Conservation (phyloP, 1,140 invertebrate genomes). For the Drosophila asahinai region DNA sequence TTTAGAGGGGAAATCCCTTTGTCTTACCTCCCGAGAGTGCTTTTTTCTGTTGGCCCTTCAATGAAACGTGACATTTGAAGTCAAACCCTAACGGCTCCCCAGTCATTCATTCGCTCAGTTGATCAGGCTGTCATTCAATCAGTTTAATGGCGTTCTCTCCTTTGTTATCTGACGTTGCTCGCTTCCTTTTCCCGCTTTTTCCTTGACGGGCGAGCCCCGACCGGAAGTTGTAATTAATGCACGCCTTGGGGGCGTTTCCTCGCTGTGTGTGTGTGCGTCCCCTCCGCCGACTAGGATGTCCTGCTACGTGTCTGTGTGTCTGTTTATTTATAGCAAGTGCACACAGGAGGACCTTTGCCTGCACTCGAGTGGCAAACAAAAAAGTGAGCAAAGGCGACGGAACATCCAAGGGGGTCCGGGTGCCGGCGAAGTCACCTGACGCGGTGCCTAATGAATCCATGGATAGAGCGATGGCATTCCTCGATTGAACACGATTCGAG, state of each 20-base stretch:
- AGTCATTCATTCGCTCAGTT: constrained; percentile 60
- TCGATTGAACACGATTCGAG: constrained; percentile 41
- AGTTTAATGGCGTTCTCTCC: constrained; percentile 59
- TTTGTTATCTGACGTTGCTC: constrained; percentile 51
- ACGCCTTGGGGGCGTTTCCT: constrained; percentile 71
- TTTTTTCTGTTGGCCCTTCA: constrained; percentile 16
- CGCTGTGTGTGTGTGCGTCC: constrained; percentile 28
- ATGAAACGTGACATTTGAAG: constrained; percentile 72
- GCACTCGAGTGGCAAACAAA: constrained; percentile 47
- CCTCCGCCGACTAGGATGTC: constrained; percentile 31
- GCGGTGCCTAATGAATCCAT: constrained; percentile 38
- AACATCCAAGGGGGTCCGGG: constrained; percentile 12
- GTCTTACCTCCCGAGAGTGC: constrained; percentile 21
- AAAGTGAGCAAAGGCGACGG: constrained; percentile 22
- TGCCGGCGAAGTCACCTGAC: constrained; percentile 15
- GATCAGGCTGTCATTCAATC: constrained; percentile 72
- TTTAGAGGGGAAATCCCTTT: neutral
- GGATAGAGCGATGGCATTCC: constrained; percentile 23
- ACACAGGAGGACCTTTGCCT: constrained; percentile 46
- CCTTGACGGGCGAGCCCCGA: constrained; percentile 34
- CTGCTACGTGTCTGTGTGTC: constrained; percentile 48
- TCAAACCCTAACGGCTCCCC: constrained; percentile 54
- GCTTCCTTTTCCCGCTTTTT: constrained; percentile 27
- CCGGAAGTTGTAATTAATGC: constrained; percentile 82
- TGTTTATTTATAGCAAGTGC: constrained; percentile 51